A percentile compares a stretch with the other conserved stretches of the same genome.
These are phyloP conservation scores for Aurelia aurita complex sp. Pacific DNA, from an alignment of 30 jellyfish, hydroid and myxozoan genomes.

Conservation along the genomic window DNA sequence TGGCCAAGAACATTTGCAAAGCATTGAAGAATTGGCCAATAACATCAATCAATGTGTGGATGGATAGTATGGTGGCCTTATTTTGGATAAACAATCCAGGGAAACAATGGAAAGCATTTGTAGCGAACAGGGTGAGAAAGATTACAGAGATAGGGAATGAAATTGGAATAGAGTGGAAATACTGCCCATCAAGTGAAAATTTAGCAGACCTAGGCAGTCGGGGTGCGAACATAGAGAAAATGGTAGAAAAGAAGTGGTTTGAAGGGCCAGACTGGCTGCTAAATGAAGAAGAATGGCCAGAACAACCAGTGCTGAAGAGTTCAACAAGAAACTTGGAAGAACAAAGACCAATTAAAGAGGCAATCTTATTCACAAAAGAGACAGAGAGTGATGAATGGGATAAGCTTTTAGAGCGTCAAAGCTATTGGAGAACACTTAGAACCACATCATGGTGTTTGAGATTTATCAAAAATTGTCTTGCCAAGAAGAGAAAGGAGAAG, in stretches of 20 bases:
- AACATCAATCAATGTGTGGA: slow-evolving; percentile 20
- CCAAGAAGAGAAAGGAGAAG: slow-evolving; percentile 33
- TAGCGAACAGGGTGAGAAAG: slow-evolving; percentile 8
- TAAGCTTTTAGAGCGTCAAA: slow-evolving; percentile 17
- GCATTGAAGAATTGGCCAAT: slow-evolving; percentile 30
- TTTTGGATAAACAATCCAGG: slow-evolving; percentile 6
- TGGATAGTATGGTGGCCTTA: slow-evolving; percentile 14
- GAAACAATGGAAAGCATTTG: slow-evolving; percentile 25
- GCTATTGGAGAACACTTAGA: slow-evolving; percentile 51
- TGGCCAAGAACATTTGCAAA: not conserved
- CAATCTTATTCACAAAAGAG: slow-evolving; percentile 6
- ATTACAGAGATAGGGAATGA: not conserved
- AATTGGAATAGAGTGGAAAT: slow-evolving; percentile 8
- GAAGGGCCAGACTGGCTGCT: slow-evolving; percentile 39
- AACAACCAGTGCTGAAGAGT: slow-evolving; percentile 50
- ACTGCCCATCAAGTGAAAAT: slow-evolving; percentile 4
- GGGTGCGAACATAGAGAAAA: slow-evolving; percentile 33
- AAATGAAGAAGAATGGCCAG: slow-evolving; percentile 60
- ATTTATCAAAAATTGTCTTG: slow-evolving; percentile 20
- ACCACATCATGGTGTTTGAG: slow-evolving; percentile 40
- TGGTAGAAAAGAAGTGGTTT: slow-evolving; percentile 13
- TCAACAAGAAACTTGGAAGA: slow-evolving; percentile 20
- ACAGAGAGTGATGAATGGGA: slow-evolving; percentile 50
- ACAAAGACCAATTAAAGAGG: slow-evolving; percentile 19
- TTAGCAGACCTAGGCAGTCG: slow-evolving; percentile 18